Evolutionary conservation across 2,797 vertebrate genomes (phyloP), one percentile per base, ranked within the genome.

Genomic region (Chloroceryle inda): DNA sequence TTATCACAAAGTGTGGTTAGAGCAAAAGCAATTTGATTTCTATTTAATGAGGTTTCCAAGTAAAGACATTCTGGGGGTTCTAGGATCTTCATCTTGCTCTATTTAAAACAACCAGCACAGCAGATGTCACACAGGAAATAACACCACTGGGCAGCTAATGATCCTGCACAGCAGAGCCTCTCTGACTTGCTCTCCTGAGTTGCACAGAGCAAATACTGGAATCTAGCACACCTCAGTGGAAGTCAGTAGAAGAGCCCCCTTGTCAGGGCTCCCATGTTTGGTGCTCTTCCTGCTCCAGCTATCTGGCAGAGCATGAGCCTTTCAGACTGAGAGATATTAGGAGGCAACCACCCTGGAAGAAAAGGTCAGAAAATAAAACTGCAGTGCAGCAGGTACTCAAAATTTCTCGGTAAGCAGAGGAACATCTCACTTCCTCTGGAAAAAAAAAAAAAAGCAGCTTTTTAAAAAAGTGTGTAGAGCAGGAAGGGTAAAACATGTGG

Each of bases 191-290:
- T 87, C 67, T 76, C 92, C 82, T 63, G 91, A 81, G 71, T 64
- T 37, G 93, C 89, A 62, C n/a, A 38, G 35, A 83, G 91, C 92
- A 97, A 96, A 97, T 17, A 78, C 88, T 94, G 96, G 94, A 91
- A 97, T 97, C 96, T 96, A 97, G 96, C 95, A 97, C 96, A 97
- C 95, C 96, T 91, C 95, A 97, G 94, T 96, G 96, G 96, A 97
- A 95, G 86, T 56, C 95, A 62, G 94, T 3, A 97, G 96, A 94
- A 97, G 94, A 95, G 92, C 80, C 96, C 96, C 85, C 89, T 66
- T 78, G 44, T 37, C 53, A 9, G 68, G 81, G 77, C 88, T 92
- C 55, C 83, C 10, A 20, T 5, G 66, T 67, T 33, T 75, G 85
- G 90, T 66, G 83, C 59, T 22, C 62, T 76, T 26, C 9, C 49